These are phyloP conservation scores for Crotalus helleri DNA, from an alignment of 2,113 vertebrate genomes.

Conservation along the genomic window DNA sequence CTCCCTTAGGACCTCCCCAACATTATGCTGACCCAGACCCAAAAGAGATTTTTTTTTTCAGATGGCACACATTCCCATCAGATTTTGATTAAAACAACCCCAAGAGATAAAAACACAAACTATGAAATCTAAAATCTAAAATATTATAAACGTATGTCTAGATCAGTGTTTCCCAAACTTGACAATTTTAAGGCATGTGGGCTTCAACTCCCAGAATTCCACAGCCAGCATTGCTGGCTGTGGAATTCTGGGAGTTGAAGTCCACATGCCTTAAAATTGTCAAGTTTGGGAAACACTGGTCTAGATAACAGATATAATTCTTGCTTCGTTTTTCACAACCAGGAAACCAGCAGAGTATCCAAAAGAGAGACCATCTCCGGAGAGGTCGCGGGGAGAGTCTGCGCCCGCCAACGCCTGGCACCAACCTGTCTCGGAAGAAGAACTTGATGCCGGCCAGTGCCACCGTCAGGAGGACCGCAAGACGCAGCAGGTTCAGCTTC, in stretches of 20 bases:
- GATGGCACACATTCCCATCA: background rate
- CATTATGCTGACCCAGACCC: background rate
- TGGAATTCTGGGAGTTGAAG: no score
- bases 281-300: no score
- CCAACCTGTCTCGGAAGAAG: slow-evolving; percentile 65
- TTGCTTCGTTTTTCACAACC: background rate
- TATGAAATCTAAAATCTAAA: background rate
- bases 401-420: background rate
- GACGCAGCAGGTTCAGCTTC: slow-evolving; percentile 59
- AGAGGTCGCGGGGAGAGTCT: background rate
- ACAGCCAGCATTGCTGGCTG: no score
- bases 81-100: background rate
- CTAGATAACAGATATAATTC: background rate
- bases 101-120: background rate
- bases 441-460: slow-evolving; percentile 61
- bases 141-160: background rate
- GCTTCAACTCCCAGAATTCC: no score
- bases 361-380: background rate
- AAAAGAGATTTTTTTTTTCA: background rate
- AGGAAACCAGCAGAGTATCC: background rate
- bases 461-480: slow-evolving; percentile 55
- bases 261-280: no score
- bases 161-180: no score
- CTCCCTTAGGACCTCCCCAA: background rate
- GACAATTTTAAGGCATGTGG: no score